These are phyloP conservation scores for Cephus nigrinus DNA, from an alignment of 2,888 invertebrate species.

Conservation along the genomic window DNA sequence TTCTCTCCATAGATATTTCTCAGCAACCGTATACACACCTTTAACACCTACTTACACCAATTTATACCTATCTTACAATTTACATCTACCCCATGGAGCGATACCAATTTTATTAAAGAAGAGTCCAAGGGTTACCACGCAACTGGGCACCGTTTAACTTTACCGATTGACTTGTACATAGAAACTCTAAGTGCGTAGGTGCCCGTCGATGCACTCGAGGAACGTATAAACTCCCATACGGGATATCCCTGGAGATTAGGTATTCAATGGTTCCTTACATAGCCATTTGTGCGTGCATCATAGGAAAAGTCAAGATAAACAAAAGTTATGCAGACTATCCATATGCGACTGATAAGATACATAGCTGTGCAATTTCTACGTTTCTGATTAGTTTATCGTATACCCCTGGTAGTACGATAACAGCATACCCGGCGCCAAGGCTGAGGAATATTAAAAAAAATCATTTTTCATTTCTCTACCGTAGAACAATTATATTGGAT, in stretches of 20 bases:
- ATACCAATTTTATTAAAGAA: not conserved
- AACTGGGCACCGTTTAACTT: not conserved
- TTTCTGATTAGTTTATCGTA: slow-evolving; percentile 37
- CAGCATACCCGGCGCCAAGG: no score
- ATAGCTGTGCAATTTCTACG: slow-evolving; percentile 30
- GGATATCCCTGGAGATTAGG: not conserved
- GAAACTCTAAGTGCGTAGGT: not conserved
- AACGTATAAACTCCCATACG: not conserved
- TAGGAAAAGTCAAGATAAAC: slow-evolving; percentile 26
- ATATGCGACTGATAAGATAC: slow-evolving; percentile 38
- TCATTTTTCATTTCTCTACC: not conserved
- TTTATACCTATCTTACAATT: not conserved
- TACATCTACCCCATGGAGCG: not conserved
- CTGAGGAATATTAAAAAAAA: not conserved
- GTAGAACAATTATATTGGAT: not conserved
- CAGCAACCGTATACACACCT: no score
- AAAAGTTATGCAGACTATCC: slow-evolving; percentile 34
- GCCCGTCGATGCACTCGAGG: not conserved
- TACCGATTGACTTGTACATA: not conserved
- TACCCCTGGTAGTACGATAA: not conserved
- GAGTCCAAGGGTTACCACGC: not conserved
- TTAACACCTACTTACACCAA: no score
- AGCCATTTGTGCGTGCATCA: slow-evolving; percentile 15
- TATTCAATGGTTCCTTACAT: not conserved
- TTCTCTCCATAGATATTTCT: not conserved